These are phyloP conservation scores for Cheilosia soror DNA, from an alignment of 2,888 invertebrate genomes.

Conservation along the genomic window DNA sequence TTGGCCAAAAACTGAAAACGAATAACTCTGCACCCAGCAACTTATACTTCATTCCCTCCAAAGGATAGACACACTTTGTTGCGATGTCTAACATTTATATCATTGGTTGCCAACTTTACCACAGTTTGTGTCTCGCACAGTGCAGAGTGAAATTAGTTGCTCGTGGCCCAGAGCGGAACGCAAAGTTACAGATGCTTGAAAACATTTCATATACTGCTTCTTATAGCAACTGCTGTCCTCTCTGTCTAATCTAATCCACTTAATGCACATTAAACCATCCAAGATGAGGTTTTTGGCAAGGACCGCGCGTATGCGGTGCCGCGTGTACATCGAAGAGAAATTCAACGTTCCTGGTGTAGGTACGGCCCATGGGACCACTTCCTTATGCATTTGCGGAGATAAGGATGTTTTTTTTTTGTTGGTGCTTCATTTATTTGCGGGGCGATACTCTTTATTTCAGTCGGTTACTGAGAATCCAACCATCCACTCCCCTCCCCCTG, in stretches of 20 bases:
- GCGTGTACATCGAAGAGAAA: constrained; percentile 20
- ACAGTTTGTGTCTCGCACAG: constrained; percentile 25
- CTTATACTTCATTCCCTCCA: constrained; percentile 12
- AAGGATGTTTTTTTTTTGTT: constrained; percentile 4
- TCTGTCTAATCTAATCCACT: constrained; percentile 52
- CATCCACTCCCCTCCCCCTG: not conserved
- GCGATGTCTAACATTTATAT: constrained; percentile 37
- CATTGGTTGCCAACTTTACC: constrained; percentile 28
- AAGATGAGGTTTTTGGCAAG: constrained; percentile 49
- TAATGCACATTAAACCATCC: constrained; percentile 68
- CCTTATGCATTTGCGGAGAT: constrained; percentile 55
- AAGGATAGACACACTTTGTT: constrained; percentile 8
- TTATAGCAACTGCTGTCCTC: constrained; percentile 23
- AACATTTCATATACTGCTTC: constrained; percentile 21
- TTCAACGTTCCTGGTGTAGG: not conserved
- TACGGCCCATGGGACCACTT: constrained; percentile 27
- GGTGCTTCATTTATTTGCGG: constrained; percentile 6
- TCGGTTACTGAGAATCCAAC: constrained; percentile 7
- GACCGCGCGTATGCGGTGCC: constrained; percentile 29
- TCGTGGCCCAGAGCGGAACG: constrained; percentile 28
- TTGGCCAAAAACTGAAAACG: not conserved
- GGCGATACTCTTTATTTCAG: not conserved
- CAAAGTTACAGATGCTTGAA: constrained; percentile 35
- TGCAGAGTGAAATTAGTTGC: constrained; percentile 22
- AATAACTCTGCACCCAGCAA: constrained; percentile 4